These are phyloP conservation scores for Drosophila longiperda DNA, from an alignment of 2,888 invertebrate species.

Conservation along the genomic window DNA sequence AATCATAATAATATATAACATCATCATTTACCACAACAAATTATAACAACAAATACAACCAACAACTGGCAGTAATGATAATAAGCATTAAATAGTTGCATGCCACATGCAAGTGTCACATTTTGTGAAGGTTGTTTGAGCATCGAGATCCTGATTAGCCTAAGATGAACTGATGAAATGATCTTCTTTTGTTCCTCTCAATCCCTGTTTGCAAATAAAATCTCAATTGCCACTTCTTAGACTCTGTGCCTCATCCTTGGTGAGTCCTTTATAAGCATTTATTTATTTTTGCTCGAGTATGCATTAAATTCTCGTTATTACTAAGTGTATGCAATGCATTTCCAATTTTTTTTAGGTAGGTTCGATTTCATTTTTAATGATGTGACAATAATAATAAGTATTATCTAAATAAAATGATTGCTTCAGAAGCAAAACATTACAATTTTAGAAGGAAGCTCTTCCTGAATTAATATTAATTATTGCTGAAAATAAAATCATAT, in stretches of 20 bases:
- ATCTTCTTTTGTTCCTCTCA: constrained; percentile 9
- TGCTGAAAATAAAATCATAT: not conserved
- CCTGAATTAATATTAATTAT: not conserved
- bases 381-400: not conserved
- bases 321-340: constrained; percentile 31
- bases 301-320: constrained; percentile 51
- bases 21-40: constrained; percentile 26
- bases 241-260: not conserved
- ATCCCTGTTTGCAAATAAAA: constrained; percentile 11
- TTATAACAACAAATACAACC: constrained; percentile 25
- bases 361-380: constrained; percentile 44
- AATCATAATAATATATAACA: constrained; percentile 62
- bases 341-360: constrained; percentile 42
- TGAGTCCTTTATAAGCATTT: constrained; percentile 30
- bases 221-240: not conserved
- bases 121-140: constrained; percentile 28
- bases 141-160: constrained; percentile 19
- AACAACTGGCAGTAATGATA: constrained; percentile 48
- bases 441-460: not conserved
- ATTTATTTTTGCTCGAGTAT: constrained; percentile 62
- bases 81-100: constrained; percentile 56
- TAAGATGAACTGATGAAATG: constrained; percentile 20
- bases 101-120: constrained; percentile 43
- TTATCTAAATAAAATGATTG: not conserved
- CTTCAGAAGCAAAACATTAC: not conserved